A percentile compares a stretch with the other conserved stretches of the same genome.
phyloP scores from a whole-genome alignment of 2,888 invertebrate genomes.

The Brachylomia viminalis region DNA sequence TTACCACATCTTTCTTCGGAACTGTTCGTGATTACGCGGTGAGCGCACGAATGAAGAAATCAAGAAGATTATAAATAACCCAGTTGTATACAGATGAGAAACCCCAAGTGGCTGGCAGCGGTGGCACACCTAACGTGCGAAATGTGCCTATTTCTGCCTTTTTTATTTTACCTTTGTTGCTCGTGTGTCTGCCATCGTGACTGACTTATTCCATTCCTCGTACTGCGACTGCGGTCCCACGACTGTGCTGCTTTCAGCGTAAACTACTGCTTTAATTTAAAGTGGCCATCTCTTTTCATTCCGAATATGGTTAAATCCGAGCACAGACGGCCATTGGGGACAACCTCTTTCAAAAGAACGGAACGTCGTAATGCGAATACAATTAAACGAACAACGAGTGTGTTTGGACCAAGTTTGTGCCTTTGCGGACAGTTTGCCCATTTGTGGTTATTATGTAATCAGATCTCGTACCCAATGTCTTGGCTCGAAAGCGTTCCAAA shows the following conservation, averaged over 20 bases:
- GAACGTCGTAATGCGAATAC: constrained; percentile 27
- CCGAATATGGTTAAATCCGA: constrained; percentile 33
- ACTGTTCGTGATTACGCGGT: constrained; percentile 39
- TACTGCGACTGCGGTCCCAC: constrained; percentile 22
- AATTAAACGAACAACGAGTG: constrained; percentile 34
- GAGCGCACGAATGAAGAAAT: constrained; percentile 60
- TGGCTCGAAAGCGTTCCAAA: constrained; percentile 51
- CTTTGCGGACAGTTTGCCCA: constrained; percentile 25
- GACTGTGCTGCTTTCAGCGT: constrained; percentile 43
- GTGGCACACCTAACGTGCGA: constrained; percentile 59
- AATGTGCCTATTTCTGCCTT: constrained; percentile 59
- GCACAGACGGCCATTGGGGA: not conserved
- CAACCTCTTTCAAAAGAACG: constrained; percentile 32
- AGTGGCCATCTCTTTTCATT: constrained; percentile 26
- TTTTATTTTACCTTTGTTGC: constrained; percentile 64
- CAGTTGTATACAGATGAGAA: constrained; percentile 58
- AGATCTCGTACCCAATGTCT: constrained; percentile 40
- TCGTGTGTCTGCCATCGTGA: constrained; percentile 55
- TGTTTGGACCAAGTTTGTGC: constrained; percentile 32
- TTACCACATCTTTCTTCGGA: constrained; percentile 23
- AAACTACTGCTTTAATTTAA: constrained; percentile 50
- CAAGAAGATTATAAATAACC: constrained; percentile 66
- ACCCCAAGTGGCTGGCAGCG: constrained; percentile 59
- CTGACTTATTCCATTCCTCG: constrained; percentile 60
- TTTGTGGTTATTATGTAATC: constrained; percentile 60